Percentiles rank a stretch among this genome's conserved stretches.
Conservation (phyloP, 1,140 invertebrate species). For the Drosophila neocordata region DNA sequence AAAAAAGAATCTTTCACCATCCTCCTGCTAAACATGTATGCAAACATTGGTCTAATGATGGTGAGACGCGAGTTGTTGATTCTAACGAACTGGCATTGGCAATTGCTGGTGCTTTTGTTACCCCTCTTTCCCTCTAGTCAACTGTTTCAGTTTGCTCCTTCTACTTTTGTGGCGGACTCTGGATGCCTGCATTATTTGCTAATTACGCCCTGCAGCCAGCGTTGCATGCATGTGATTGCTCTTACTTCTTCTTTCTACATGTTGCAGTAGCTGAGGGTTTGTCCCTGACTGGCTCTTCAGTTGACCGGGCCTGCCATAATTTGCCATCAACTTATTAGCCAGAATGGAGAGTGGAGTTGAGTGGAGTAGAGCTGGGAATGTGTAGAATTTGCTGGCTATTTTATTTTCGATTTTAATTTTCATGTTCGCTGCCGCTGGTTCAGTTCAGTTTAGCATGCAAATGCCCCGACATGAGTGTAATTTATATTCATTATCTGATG, state of each 20-base stretch:
- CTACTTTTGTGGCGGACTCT: not conserved
- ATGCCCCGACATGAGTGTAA: constrained; percentile 69
- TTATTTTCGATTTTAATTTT: constrained; percentile 80
- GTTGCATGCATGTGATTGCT: constrained; percentile 77
- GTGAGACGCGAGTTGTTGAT: constrained; percentile 57
- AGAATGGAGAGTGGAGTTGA: not conserved
- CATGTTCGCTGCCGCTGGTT: constrained; percentile 48
- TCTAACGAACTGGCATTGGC: constrained; percentile 52
- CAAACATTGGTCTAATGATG: constrained; percentile 72
- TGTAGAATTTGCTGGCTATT: constrained; percentile 49
- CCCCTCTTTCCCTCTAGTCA: not conserved
- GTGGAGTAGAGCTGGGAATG: not conserved
- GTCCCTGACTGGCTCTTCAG: not conserved
- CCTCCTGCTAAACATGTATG: constrained; percentile 50
- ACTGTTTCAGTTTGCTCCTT: not conserved
- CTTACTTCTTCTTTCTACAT: constrained; percentile 25
- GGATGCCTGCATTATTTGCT: constrained; percentile 66
- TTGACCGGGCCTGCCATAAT: constrained; percentile 57
- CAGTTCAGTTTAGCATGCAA: constrained; percentile 24
- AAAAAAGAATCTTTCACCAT: not conserved
- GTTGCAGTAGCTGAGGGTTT: constrained; percentile 21
- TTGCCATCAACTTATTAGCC: constrained; percentile 70
- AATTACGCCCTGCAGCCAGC: constrained; percentile 75
- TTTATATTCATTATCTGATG: constrained; percentile 79
- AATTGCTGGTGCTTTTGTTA: not conserved